Percentiles rank a stretch among this genome's conserved stretches.
These are phyloP conservation scores for Hypomesus transpacificus DNA, from an alignment of 2,113 vertebrate genomes.

Conservation along the genomic window DNA sequence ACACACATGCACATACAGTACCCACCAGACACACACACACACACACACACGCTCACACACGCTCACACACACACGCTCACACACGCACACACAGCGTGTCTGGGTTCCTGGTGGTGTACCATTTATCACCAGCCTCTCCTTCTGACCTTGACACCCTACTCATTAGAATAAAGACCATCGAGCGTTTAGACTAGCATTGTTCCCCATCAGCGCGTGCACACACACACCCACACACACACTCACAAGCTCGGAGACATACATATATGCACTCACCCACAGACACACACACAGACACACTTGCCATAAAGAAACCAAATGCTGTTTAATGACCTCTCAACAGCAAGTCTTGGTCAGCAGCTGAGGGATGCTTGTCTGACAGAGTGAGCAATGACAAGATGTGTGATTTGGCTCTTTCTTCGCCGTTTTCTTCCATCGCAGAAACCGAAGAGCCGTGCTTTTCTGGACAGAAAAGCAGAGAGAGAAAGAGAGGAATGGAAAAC, in stretches of 20 bases:
- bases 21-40: neutral
- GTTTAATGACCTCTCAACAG: constrained; percentile 47
- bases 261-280: neutral
- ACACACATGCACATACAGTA: too few species aligned
- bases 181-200: constrained; percentile 94
- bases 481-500: constrained; percentile 22
- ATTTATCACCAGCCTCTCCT: constrained; percentile 92
- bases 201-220: constrained; percentile 62
- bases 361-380: constrained; percentile 25
- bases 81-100: constrained; percentile 60
- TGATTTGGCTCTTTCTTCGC: neutral
- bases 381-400: neutral
- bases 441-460: too few species aligned
- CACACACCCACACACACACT: constrained; percentile 76
- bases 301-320: constrained; percentile 11
- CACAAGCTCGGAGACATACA: neutral
- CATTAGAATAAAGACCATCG: constrained; percentile 99
- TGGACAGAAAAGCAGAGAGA: neutral
- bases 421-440: neutral
- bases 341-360: constrained; percentile 35
- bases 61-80: neutral
- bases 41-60: constrained; percentile 16
- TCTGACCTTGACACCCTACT: constrained; percentile 98
- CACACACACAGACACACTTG: neutral
- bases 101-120: constrained; percentile 79